Conservation (phyloP, 2,113 vertebrate genomes). For the Promerops cafer region DNA sequence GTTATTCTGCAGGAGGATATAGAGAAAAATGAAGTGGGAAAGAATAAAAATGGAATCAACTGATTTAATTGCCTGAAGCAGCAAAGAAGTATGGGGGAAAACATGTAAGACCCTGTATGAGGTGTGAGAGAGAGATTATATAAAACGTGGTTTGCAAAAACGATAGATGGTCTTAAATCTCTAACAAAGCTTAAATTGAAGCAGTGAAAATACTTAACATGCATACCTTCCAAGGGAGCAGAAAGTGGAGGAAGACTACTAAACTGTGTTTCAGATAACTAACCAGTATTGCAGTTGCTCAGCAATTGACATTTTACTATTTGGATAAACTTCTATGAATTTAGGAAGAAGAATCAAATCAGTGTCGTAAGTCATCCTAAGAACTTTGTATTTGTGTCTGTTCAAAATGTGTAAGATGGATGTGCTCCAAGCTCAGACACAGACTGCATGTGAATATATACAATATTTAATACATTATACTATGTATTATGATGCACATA, state of each 20-base stretch:
- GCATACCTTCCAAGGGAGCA: neutral
- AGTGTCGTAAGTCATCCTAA: accelerated
- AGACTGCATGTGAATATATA: neutral
- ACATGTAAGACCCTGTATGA: neutral
- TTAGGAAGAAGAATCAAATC: neutral
- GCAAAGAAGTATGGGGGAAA: neutral
- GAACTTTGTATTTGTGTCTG: neutral
- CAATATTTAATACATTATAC: neutral
- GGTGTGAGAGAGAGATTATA: neutral
- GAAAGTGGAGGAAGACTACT: neutral
- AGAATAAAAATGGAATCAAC: neutral
- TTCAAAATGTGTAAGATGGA: neutral
- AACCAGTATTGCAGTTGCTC: neutral
- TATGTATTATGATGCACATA: too few relatives aligned
- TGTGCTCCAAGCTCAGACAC: neutral
- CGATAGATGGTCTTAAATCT: neutral
- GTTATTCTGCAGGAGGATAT: neutral
- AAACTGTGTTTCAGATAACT: neutral
- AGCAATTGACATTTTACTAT: neutral
- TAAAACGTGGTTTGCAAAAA: neutral
- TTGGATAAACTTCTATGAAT: neutral
- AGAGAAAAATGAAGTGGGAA: neutral
- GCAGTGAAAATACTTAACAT: neutral
- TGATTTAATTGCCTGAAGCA: neutral
- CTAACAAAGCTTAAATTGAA: neutral